Conservation (phyloP, 2,113 vertebrate species). For the Rattus norvegicus region GRCr8 NC_086026.1:60587001-60587500, state of each 20-base stretch:
- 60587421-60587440: too few relatives aligned
- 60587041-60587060: too few relatives aligned
- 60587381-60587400: background rate
- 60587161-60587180: background rate
- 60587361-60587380: too few relatives aligned
- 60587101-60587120: background rate
- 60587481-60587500: too few relatives aligned
- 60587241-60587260: background rate
- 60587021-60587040: too few relatives aligned
- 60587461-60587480: background rate
- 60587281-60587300: background rate
- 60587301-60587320: too few relatives aligned
- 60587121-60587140: background rate
- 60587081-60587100: background rate
- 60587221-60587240: background rate
- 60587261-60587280: background rate
- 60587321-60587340: too few relatives aligned
- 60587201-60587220: background rate
- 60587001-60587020: too few relatives aligned
- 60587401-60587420: background rate
- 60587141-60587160: background rate
- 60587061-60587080: background rate
- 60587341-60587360: too few relatives aligned
- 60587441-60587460: background rate
- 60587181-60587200: too few relatives aligned